A percentile compares a stretch with the other conserved stretches of the same genome.
These are phyloP conservation scores for Bombus terrestris DNA, from an alignment of 1,140 invertebrate genomes.

Conservation along the genomic window DNA sequence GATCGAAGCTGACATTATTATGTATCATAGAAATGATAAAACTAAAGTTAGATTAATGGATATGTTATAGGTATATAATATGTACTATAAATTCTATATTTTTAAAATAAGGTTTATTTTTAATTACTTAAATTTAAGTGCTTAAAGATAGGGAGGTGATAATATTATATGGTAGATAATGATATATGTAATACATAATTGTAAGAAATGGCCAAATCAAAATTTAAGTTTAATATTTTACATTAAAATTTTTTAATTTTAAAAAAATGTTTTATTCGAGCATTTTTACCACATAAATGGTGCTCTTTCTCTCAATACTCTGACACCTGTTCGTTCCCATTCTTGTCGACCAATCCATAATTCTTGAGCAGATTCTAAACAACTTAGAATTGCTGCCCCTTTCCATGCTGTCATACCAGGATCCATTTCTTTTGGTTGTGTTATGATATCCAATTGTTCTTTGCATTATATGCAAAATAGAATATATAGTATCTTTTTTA, in stretches of 20 bases:
- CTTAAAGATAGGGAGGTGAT: background rate
- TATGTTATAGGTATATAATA: conserved; percentile 49
- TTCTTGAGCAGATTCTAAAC: conserved; percentile 95
- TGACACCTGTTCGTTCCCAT: conserved; percentile 93
- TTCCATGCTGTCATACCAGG: conserved; percentile 95
- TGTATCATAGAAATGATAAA: conserved; percentile 75
- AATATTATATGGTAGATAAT: background rate
- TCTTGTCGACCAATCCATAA: conserved; percentile 94
- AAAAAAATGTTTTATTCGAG: background rate
- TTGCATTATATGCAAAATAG: conserved; percentile 39
- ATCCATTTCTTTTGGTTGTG: conserved; percentile 94
- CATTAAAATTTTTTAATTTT: background rate
- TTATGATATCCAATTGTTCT: conserved; percentile 93
- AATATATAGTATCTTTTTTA: background rate
- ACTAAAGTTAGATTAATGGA: conserved; percentile 73
- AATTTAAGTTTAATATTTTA: background rate
- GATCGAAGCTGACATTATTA: conserved; percentile 70
- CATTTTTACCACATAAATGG: conserved; percentile 89
- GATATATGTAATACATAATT: background rate
- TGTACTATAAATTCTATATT: background rate
- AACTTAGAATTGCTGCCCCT: conserved; percentile 96
- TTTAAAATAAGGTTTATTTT: background rate
- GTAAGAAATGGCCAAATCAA: background rate
- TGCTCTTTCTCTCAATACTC: conserved; percentile 93
- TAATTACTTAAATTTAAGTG: background rate